A percentile compares a stretch with the other conserved stretches of the same genome.
These are phyloP conservation scores for Coccyzus lansbergi DNA, from an alignment of 2,797 vertebrate genomes.

Conservation along the genomic window DNA sequence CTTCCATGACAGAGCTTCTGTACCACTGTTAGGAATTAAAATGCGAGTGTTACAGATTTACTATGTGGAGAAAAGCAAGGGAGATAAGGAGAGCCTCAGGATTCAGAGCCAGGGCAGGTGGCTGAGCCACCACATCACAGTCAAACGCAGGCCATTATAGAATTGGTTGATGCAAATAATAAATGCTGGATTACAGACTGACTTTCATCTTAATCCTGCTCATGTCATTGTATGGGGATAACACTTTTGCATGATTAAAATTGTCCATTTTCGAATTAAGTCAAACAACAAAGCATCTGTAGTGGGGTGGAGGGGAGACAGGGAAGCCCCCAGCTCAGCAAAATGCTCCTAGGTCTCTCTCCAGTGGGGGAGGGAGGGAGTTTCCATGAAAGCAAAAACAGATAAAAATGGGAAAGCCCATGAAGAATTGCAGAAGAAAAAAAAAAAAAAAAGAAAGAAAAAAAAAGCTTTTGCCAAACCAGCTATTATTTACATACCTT, in stretches of 20 bases:
- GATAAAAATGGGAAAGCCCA: background rate
- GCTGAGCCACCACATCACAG: background rate
- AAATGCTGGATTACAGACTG: constrained; percentile 58
- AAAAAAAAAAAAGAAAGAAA: too few relatives aligned
- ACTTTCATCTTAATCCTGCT: constrained; percentile 63
- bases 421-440: background rate
- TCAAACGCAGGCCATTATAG: background rate
- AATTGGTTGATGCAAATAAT: constrained; percentile 47
- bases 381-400: constrained; percentile 5
- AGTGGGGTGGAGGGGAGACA: fast-evolving
- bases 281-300: constrained; percentile 33
- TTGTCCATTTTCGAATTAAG: constrained; percentile 46
- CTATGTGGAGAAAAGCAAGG: background rate
- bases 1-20: background rate
- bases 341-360: background rate
- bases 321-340: background rate
- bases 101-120: constrained; percentile 23
- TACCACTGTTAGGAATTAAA: constrained; percentile 33
- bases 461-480: background rate
- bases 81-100: constrained; percentile 10
- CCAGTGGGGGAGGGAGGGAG: background rate
- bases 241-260: constrained; percentile 59
- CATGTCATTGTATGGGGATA: constrained; percentile 21
- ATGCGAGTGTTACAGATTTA: background rate
- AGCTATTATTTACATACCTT: background rate